A percentile compares a stretch with the other conserved stretches of the same genome.
phyloP scores from a whole-genome alignment of 2,888 invertebrate species.

The Hyppa rectilinea region DNA sequence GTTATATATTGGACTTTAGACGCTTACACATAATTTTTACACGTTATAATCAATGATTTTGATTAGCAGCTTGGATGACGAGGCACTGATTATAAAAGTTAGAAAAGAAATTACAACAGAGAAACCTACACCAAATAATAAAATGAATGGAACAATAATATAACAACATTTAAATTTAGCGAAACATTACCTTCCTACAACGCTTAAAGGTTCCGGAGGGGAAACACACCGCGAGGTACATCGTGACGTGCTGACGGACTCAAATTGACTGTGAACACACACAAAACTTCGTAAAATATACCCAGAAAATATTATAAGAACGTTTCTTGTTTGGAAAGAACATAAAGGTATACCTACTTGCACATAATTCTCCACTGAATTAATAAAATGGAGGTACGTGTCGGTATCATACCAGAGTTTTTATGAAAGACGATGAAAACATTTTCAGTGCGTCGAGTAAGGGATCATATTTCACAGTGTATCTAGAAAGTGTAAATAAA shows the following conservation, averaged over 20 bases:
- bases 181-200: slow-evolving; percentile 9
- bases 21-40: slow-evolving; percentile 6
- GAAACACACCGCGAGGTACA: neutral
- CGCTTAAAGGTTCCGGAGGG: slow-evolving; percentile 3
- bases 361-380: neutral
- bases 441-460: neutral
- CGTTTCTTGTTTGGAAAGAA: neutral
- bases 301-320: slow-evolving; percentile 21
- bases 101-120: neutral
- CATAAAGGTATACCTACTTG: neutral
- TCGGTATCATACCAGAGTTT: neutral
- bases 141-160: neutral
- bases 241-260: slow-evolving; percentile 32
- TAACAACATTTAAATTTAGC: neutral
- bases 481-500: slow-evolving; percentile 24
- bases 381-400: slow-evolving; percentile 11
- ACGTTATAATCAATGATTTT: neutral
- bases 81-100: neutral
- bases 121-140: neutral
- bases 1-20: slow-evolving; percentile 32
- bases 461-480: neutral
- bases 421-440: neutral
- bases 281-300: slow-evolving; percentile 23
- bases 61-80: neutral
- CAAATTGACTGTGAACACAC: slow-evolving; percentile 45